Percentiles rank a stretch among this genome's conserved stretches.
Evolutionary conservation across 2,113 vertebrate species (phyloP).

Genomic region (Tachysurus vachellii): DNA sequence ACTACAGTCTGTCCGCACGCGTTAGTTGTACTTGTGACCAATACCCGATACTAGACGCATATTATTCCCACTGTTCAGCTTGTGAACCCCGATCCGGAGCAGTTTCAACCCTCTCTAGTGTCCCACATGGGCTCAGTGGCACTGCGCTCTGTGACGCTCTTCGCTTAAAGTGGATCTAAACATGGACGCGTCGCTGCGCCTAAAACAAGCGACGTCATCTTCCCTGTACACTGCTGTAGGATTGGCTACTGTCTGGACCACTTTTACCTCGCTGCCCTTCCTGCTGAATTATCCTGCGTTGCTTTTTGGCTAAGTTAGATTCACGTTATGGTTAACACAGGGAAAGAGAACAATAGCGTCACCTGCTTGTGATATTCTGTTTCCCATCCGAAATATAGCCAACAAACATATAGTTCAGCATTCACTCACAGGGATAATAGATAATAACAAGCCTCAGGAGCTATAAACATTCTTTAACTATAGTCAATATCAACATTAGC

Average conservation of each 20-base stretch:
- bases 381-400: not conserved
- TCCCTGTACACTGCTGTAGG: conserved; percentile 7
- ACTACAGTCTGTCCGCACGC: not conserved
- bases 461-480: not conserved
- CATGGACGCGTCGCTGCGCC: conserved; percentile 10
- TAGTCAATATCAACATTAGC: not conserved
- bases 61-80: conserved; percentile 7
- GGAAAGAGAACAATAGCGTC: conserved; percentile 47
- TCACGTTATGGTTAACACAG: not conserved
- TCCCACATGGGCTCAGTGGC: conserved; percentile 17
- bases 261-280: conserved; percentile 28
- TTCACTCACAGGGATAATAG: not conserved
- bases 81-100: conserved; percentile 2
- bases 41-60: not conserved
- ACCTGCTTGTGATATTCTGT: conserved; percentile 33
- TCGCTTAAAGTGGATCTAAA: not conserved
- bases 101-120: not conserved
- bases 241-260: conserved; percentile 41
- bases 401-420: not conserved
- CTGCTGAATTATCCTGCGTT: not conserved
- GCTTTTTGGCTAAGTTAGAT: not conserved
- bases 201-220: conserved; percentile 28
- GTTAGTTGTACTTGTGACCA: not conserved
- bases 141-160: not conserved
- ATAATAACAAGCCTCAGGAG: not conserved